A percentile compares a stretch with the other conserved stretches of the same genome.
These are phyloP conservation scores for Australoheros scitulus DNA, from an alignment of 2,113 vertebrate genomes.

Conservation along the genomic window DNA sequence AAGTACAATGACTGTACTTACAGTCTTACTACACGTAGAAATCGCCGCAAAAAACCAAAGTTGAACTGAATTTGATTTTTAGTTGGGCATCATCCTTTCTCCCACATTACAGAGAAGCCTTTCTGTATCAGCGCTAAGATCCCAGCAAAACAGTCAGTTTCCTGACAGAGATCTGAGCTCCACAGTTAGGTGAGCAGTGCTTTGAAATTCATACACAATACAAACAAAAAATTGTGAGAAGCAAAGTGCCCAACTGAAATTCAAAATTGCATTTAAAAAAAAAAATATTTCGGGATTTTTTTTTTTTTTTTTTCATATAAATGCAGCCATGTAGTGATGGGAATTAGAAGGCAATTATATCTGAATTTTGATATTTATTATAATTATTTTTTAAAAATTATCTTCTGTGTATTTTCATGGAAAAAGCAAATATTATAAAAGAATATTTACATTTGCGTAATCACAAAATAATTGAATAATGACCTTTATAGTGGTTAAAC, in stretches of 20 bases:
- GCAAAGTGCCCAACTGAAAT: background rate
- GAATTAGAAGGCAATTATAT: background rate
- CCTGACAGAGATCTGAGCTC: background rate
- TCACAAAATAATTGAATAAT: background rate
- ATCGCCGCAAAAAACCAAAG: conserved; percentile 25
- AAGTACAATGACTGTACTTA: conserved; percentile 3
- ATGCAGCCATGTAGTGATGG: background rate
- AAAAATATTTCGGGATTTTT: no score
- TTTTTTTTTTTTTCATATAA: background rate
- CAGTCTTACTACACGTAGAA: conserved; percentile 16
- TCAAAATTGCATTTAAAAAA: background rate
- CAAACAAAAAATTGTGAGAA: background rate
- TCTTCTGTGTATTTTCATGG: conserved; percentile 24
- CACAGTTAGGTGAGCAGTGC: background rate
- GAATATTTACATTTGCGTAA: background rate
- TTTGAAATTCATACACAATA: background rate
- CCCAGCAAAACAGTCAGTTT: background rate
- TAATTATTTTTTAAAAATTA: background rate
- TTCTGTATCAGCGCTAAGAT: background rate
- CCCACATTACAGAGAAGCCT: background rate
- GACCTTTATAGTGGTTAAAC: background rate
- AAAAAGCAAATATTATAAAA: background rate
- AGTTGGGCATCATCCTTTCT: background rate
- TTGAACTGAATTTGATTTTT: background rate
- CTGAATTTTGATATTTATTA: conserved; percentile 11